Evolutionary conservation across 2,797 vertebrate genomes (phyloP).

Genomic region (Hypotaenidia philippensis): DNA sequence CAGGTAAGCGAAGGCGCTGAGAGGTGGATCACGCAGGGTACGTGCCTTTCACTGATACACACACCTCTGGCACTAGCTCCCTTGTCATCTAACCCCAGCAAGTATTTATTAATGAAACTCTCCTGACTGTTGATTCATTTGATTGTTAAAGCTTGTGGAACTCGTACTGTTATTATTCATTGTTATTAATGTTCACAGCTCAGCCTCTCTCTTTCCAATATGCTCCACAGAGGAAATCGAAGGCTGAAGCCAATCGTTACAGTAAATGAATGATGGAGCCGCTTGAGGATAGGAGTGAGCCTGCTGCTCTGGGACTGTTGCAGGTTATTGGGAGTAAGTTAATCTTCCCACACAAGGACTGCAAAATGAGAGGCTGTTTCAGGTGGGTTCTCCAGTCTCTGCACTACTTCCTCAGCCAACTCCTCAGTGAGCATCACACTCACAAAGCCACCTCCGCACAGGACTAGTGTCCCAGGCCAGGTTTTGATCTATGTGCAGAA

Average conservation of each 20-base stretch:
- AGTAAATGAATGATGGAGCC: constrained; percentile 41
- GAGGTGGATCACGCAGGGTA: not conserved
- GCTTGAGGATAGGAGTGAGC: constrained; percentile 6
- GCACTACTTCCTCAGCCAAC: not conserved
- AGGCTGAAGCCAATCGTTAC: constrained; percentile 43
- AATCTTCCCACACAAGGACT: not conserved
- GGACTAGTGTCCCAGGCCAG: not conserved
- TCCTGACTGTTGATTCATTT: constrained; percentile 51
- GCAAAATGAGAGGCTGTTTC: not conserved
- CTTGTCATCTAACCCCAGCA: not conserved
- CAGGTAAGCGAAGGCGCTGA: not conserved
- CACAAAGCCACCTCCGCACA: not conserved
- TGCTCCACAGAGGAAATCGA: constrained; percentile 48
- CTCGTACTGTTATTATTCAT: constrained; percentile 46
- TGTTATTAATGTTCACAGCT: constrained; percentile 63
- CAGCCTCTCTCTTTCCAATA: constrained; percentile 52
- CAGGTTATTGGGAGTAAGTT: not conserved
- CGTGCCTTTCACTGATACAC: not conserved
- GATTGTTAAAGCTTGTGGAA: constrained; percentile 63
- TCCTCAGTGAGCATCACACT: not conserved
- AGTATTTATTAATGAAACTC: constrained; percentile 46
- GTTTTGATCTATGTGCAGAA: not conserved
- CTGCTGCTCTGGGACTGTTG: not conserved
- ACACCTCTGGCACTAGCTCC: constrained; percentile 39
- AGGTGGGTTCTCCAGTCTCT: not conserved